Evolutionary conservation across 1,140 invertebrate species (phyloP).

Genomic region (Philopotamus ludificatus): DNA sequence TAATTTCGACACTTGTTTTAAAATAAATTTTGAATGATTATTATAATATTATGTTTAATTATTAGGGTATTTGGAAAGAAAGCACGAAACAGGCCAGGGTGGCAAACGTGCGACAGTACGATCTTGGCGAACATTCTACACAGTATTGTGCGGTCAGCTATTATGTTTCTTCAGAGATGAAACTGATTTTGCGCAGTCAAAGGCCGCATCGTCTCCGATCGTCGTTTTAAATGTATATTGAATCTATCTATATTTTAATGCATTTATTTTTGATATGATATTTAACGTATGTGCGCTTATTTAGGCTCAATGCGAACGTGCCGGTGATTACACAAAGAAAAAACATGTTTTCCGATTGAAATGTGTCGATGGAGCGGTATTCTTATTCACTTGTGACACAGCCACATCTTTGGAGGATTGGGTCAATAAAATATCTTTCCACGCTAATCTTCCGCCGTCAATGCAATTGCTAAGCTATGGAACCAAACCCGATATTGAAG

Average conservation of each 20-base stretch:
- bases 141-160: conserved; percentile 93
- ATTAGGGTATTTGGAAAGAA: conserved; percentile 77
- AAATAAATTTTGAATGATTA: background rate
- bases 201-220: conserved; percentile 86
- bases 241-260: background rate
- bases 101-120: conserved; percentile 92
- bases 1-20: background rate
- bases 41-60: conserved; percentile 1
- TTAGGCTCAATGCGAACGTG: conserved; percentile 70
- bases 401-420: conserved; percentile 84
- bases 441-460: conserved; percentile 86
- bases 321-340: conserved; percentile 92
- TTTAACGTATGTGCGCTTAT: background rate
- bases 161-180: conserved; percentile 98
- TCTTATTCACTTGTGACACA: conserved; percentile 77
- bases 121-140: conserved; percentile 95
- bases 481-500: conserved; percentile 49
- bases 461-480: conserved; percentile 85
- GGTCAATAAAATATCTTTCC: conserved; percentile 92
- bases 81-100: conserved; percentile 90
- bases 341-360: conserved; percentile 90
- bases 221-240: conserved; percentile 77
- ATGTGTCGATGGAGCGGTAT: conserved; percentile 89
- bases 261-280: background rate
- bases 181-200: conserved; percentile 83